Conservation (phyloP, 2,113 vertebrate genomes). For the Chloebia gouldiae region DNA sequence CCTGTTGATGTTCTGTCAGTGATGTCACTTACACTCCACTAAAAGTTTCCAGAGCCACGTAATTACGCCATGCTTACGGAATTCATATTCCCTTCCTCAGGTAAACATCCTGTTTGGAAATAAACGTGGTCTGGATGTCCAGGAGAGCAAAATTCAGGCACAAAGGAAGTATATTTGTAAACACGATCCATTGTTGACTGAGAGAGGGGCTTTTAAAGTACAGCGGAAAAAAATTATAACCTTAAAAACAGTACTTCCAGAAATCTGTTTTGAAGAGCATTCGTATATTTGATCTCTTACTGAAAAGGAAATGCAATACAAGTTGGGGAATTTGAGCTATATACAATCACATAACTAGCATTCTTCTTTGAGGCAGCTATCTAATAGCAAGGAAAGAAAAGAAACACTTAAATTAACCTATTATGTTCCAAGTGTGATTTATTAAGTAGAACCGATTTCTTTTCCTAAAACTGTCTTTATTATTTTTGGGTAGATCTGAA, state of each 20-base stretch:
- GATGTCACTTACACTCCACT: conserved; percentile 71
- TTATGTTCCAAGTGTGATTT: not conserved
- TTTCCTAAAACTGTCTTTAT: not conserved
- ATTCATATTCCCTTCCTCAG: conserved; percentile 68
- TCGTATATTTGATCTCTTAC: conserved; percentile 59
- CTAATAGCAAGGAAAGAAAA: conserved; percentile 33
- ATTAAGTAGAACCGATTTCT: not conserved
- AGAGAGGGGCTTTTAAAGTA: conserved; percentile 51
- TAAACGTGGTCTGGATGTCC: conserved; percentile 55
- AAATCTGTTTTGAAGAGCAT: conserved; percentile 33
- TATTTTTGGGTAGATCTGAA: not conserved
- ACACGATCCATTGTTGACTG: conserved; percentile 58
- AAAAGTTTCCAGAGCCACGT: conserved; percentile 66
- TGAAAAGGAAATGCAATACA: conserved; percentile 59
- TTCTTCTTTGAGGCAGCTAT: conserved; percentile 40
- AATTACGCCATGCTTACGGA: conserved; percentile 65
- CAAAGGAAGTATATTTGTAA: conserved; percentile 66
- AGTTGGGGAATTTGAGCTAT: conserved; percentile 46
- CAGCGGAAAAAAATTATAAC: conserved; percentile 21
- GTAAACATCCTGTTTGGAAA: conserved; percentile 75
- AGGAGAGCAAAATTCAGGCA: conserved; percentile 57
- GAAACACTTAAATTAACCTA: conserved; percentile 24
- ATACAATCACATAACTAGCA: conserved; percentile 57
- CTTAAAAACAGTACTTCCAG: conserved; percentile 54
- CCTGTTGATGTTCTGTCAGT: conserved; percentile 71